These are phyloP conservation scores for Mastomys coucha DNA, from an alignment of 2,113 vertebrate species.

Conservation along the genomic window DNA sequence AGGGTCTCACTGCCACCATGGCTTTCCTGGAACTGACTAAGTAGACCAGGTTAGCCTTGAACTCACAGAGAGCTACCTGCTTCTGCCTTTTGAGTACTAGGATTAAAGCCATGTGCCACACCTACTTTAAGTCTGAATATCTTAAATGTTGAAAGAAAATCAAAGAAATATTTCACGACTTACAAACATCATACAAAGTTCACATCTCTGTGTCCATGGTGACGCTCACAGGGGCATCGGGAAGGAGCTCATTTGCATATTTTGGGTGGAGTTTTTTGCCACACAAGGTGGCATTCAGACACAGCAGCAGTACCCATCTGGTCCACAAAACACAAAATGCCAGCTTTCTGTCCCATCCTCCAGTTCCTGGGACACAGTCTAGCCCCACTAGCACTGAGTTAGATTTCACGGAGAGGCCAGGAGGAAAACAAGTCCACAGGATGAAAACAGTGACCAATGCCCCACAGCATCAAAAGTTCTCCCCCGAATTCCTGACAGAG, in stretches of 20 bases:
- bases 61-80: neutral
- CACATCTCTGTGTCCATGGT: neutral
- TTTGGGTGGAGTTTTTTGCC: accelerated
- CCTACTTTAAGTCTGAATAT: neutral
- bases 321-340: neutral
- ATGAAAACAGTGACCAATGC: neutral
- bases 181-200: neutral
- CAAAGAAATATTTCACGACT: neutral
- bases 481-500: neutral
- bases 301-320: neutral
- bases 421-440: neutral
- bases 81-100: neutral
- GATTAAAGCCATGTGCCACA: no score
- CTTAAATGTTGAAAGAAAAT: neutral
- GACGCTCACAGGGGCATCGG: neutral
- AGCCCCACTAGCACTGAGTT: no score
- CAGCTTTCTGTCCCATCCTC: no score
- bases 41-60: neutral
- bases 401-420: neutral
- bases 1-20: neutral
- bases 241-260: no score
- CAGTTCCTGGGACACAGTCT: neutral
- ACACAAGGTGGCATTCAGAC: neutral
- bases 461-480: no score
- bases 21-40: neutral